Base-by-base conservation (phyloP, 37 sponge, comb jelly and placozoan genomes). In the Chondrilla cf. caribensis region DNA sequence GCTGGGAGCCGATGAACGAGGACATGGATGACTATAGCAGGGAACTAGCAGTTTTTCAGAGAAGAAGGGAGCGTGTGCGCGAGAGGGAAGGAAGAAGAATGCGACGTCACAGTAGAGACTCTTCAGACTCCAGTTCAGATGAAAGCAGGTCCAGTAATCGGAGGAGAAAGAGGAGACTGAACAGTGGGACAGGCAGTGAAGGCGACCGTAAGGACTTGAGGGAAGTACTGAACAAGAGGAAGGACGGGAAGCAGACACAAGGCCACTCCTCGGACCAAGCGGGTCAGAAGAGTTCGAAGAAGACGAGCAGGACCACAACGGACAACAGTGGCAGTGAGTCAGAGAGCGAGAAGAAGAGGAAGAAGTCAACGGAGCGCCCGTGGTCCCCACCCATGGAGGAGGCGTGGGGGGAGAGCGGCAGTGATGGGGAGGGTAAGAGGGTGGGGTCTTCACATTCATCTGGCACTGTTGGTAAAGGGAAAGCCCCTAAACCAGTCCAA, bases 11-110 rank as follows among this genome's bases (percentile, higher is more conserved):
- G 4, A 22, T 57, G 57, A 37, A 33, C 25, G 58, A 59, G 38
- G 70, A 55, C 0, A 29, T 33, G 37, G 93, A 87, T 62, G 93
- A 92, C 54, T 92, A 92, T 76, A 89, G 83, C 25, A 84, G 84
- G n/a, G 86, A 92, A 54, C 70, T 92, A 68, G 28, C 78, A 42
- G 89, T 80, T 0, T 92, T 84, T 59, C 70, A 58, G 17, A 25
- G 81, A 26, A 92, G 86, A 80, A 70, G 89, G 19, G 81, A 90
- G 42, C 51, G 83, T 31, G 90, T 86, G 41, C 77, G 58, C 15
- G 85, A 87, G 54, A 18, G 66, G 54, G 83, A 86, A 58, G 79
- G 41, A 51, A 22, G 25, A 24, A 24, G 54, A 1, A 7, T 2
- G 42, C 15, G 2, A 9, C 1, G 15, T 17, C 25, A 77, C 4